A percentile compares a stretch with the other conserved stretches of the same genome.
Evolutionary conservation across 2,113 vertebrate genomes (phyloP).

Genomic region (Tretioscincus oriximinensis): DNA sequence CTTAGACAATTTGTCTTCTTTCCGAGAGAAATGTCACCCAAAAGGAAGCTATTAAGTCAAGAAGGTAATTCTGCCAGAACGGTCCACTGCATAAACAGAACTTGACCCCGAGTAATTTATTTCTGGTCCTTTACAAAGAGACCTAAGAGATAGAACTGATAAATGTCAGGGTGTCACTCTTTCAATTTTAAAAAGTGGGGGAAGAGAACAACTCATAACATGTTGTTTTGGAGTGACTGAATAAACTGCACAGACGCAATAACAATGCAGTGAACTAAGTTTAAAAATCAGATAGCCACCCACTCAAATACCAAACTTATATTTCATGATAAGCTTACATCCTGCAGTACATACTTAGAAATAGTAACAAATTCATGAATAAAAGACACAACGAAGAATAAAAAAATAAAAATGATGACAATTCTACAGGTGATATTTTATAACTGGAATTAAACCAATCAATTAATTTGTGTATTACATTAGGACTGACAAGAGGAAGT

Average conservation of each 20-base stretch:
- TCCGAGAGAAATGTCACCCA: constrained; percentile 77
- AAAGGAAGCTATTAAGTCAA: constrained; percentile 89
- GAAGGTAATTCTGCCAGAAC: constrained; percentile 77
- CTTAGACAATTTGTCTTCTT: constrained; percentile 80
- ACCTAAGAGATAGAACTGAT: constrained; percentile 64
- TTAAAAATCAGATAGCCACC: neutral
- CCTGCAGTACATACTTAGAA: neutral
- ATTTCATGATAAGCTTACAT: neutral
- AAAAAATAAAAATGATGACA: neutral
- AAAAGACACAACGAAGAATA: neutral
- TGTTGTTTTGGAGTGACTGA: constrained; percentile 4
- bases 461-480: neutral
- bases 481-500: too few relatives aligned
- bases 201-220: neutral
- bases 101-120: constrained; percentile 80
- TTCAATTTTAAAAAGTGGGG: constrained; percentile 20
- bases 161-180: constrained; percentile 43
- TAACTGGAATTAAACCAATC: neutral
- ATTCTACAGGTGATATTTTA: neutral
- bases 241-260: constrained; percentile 21
- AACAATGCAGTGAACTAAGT: neutral
- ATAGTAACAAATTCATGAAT: neutral
- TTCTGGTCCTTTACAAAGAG: constrained; percentile 71
- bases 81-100: constrained; percentile 80
- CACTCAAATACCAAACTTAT: neutral